Base-by-base conservation (phyloP, 64 coral and sea anemone genomes). In the Actinia tenebrosa region DNA sequence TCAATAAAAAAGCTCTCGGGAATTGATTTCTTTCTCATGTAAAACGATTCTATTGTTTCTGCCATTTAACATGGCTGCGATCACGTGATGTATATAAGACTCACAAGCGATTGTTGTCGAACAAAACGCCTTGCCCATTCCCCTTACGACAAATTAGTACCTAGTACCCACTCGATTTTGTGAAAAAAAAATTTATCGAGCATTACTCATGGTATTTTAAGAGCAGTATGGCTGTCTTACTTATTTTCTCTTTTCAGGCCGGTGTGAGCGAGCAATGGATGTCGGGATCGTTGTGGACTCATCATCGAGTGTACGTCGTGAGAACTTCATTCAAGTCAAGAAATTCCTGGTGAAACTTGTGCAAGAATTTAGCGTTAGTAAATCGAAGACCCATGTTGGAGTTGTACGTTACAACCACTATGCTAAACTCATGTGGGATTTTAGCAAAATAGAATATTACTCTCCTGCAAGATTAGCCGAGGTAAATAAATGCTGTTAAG, bases 271-370 rank as follows among this genome's bases (percentile, higher is more conserved):
- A 15, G 18, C 22, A 53, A 82, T 91, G 90, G 90, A 91, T 91
- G 78, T 87, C 17, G 90, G 60, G 47, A 83, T 91, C 8, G 19
- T 87, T 7, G 25, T 91, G 19, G 90, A 91, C 52, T 83, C 90
- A 42, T 91, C 90, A 7, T 54, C 84, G 19, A 87, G 84, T 56
- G 90, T 91, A 1, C 23, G 56, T 17, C 42, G 61, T 3, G 1
- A 7, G 0, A 91, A 91, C 45, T 91, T 59, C 78, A 61, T 20
- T 8, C 22, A 82, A 25, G 79, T 83, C 59, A 91, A 91, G 44
- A 1, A 0, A 0, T 91, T 87, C 55, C 45, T 91, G 22, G 17
- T 16, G 0, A 58, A 91, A 0, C 78, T 91, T 13, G 79, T 87
- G 30, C 18, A 83, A 4, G 1, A 83, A 10, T 20, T 91, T 16